Conservation (phyloP, 2,797 vertebrate species). For the Gymnothorax javanicus region DNA sequence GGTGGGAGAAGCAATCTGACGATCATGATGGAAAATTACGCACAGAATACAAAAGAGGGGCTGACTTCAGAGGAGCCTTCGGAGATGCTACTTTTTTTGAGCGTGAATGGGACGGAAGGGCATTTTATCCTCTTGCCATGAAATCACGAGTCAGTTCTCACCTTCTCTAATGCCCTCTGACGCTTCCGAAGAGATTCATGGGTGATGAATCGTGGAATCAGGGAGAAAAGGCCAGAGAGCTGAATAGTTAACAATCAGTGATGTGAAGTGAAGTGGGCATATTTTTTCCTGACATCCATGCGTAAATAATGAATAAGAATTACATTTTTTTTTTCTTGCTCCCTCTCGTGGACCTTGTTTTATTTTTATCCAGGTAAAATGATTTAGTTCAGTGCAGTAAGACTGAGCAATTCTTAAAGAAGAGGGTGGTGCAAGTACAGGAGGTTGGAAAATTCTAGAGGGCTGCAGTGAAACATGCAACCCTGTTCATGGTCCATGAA, state of each 20-base stretch:
- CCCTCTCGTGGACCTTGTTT: slow-evolving; percentile 75
- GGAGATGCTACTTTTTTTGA: slow-evolving; percentile 49
- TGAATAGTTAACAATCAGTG: slow-evolving; percentile 61
- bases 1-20: slow-evolving; percentile 33
- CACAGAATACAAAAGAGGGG: slow-evolving; percentile 28
- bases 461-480: slow-evolving; percentile 43
- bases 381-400: slow-evolving; percentile 71
- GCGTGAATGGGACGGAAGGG: slow-evolving; percentile 52
- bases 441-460: slow-evolving; percentile 42
- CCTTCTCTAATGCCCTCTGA: slow-evolving; percentile 43
- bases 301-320: slow-evolving; percentile 77
- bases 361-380: slow-evolving; percentile 81
- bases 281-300: slow-evolving; percentile 74
- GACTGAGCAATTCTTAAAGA: slow-evolving; percentile 79
- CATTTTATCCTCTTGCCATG: slow-evolving; percentile 58
- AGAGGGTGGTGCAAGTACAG: slow-evolving; percentile 61
- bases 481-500: background rate
- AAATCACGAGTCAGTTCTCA: slow-evolving; percentile 63
- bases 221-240: slow-evolving; percentile 46
- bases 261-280: slow-evolving; percentile 53
- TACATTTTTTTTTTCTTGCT: slow-evolving; percentile 72
- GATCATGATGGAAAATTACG: slow-evolving; percentile 25
- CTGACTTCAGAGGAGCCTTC: slow-evolving; percentile 30
- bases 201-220: slow-evolving; percentile 30
- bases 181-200: slow-evolving; percentile 26